Evolutionary conservation across 2,797 vertebrate species (phyloP), one percentile per base, ranked within the genome.

Genomic region (Crypturellus tataupa): DNA sequence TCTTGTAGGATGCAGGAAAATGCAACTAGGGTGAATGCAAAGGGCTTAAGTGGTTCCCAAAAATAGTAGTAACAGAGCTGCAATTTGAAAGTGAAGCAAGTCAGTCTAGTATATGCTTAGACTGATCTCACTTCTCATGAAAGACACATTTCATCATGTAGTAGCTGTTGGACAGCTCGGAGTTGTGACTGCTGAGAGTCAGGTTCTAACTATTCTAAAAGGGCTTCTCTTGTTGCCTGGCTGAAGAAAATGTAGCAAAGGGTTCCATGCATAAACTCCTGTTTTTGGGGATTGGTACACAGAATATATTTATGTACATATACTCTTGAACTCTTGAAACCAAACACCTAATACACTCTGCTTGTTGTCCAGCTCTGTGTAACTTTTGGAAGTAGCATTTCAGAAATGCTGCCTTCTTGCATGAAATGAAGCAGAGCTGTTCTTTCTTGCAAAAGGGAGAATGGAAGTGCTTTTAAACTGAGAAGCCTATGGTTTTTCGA

Each of bases 381-480:
- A 44, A 37, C 55, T 76, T 94, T 92, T 80, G 56, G 67, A 87
- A 84, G 40, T 55, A 94, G 87, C 44, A 69, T 88, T 90, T 87
- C 39, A 92, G 55, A 85, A 91, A 55, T 70, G 5, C 73, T 58
- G 62, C 80, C 20, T 15, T 94, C 91, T 87, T 80, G 40, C 35
- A 51, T n/a, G 79, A 83, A 78, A 51, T 6, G 49, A 46, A 76
- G 72, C 62, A 67, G 84, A 88, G 49, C 33, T 84, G 12, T 63
- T 60, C 92, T 91, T 78, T 37, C 59, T 71, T 83, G 68, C 80
- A 62, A 62, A 95, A 94, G 60, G 65, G 79, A 84, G 91, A 95
- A 94, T 37, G 75, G 89, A 94, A 93, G 63, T 80, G 59, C 91
- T 83, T 85, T 94, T 95, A 87, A 95, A 95, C 68, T 92, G 93